Evolutionary conservation across 2,888 invertebrate species (phyloP).

Genomic region (Himalopsyche japonica): DNA sequence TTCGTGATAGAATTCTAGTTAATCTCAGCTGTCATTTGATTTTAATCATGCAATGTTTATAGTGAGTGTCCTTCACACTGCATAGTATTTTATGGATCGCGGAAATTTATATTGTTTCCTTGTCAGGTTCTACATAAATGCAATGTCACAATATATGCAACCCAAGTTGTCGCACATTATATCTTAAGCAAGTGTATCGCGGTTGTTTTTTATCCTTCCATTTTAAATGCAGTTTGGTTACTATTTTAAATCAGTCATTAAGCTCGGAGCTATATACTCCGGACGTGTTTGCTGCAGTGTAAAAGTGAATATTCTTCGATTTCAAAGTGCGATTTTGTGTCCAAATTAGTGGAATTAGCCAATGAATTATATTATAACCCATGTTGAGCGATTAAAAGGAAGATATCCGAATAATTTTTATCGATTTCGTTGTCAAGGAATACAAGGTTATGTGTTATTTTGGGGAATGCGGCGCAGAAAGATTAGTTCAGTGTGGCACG

Average conservation of each 20-base stretch:
- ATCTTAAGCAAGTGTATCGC: neutral
- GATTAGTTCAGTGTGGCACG: neutral
- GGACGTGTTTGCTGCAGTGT: neutral
- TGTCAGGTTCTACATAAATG: neutral
- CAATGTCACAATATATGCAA: slow-evolving; percentile 8
- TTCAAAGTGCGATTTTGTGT: neutral
- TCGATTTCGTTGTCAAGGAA: slow-evolving; percentile 1
- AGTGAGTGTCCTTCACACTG: slow-evolving; percentile 15
- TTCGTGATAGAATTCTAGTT: neutral
- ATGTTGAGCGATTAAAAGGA: neutral
- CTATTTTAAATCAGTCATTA: neutral
- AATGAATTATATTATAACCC: neutral
- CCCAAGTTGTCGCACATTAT: neutral
- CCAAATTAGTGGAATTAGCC: neutral
- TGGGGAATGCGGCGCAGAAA: neutral
- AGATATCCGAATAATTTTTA: neutral
- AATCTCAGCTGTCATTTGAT: neutral
- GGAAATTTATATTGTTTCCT: slow-evolving; percentile 2
- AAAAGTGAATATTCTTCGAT: neutral
- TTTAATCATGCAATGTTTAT: slow-evolving; percentile 5
- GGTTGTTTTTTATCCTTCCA: neutral
- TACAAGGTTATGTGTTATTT: slow-evolving; percentile 1
- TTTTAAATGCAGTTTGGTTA: slow-evolving; percentile 1
- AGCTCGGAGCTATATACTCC: neutral
- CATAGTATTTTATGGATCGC: neutral